These are phyloP conservation scores for Sphyrna mokarran DNA, from an alignment of 2,113 vertebrate species.

Conservation along the genomic window DNA sequence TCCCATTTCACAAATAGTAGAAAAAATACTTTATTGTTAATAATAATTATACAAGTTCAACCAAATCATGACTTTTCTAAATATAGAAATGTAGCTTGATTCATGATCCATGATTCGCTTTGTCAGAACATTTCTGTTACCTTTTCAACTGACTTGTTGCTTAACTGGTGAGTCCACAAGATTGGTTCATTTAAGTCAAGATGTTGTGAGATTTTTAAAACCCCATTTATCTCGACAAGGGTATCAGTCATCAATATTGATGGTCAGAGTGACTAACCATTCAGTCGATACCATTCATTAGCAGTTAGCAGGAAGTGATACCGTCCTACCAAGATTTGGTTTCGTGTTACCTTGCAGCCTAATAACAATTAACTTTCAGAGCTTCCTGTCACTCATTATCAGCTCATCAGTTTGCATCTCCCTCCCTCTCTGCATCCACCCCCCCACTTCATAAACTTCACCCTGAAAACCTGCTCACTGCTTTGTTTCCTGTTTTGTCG, in stretches of 20 bases:
- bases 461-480: slow-evolving; percentile 42
- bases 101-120: background rate
- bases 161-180: background rate
- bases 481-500: slow-evolving; percentile 50
- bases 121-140: background rate
- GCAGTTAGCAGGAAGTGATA: slow-evolving; percentile 39
- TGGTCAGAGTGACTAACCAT: background rate
- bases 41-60: background rate
- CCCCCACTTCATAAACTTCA: slow-evolving; percentile 34
- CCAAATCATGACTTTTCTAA: background rate
- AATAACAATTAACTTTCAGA: slow-evolving; percentile 36
- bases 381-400: slow-evolving; percentile 42
- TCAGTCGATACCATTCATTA: background rate
- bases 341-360: slow-evolving; percentile 43
- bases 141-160: background rate
- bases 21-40: background rate
- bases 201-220: background rate
- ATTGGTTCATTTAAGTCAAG: background rate
- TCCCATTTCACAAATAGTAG: background rate
- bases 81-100: background rate
- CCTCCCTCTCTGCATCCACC: slow-evolving; percentile 39
- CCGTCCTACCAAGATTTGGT: slow-evolving; percentile 47
- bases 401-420: slow-evolving; percentile 34
- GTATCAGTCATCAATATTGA: slow-evolving; percentile 13
- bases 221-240: background rate